Conservation (phyloP, 2,113 vertebrate species). For the Raja brachyura region DNA sequence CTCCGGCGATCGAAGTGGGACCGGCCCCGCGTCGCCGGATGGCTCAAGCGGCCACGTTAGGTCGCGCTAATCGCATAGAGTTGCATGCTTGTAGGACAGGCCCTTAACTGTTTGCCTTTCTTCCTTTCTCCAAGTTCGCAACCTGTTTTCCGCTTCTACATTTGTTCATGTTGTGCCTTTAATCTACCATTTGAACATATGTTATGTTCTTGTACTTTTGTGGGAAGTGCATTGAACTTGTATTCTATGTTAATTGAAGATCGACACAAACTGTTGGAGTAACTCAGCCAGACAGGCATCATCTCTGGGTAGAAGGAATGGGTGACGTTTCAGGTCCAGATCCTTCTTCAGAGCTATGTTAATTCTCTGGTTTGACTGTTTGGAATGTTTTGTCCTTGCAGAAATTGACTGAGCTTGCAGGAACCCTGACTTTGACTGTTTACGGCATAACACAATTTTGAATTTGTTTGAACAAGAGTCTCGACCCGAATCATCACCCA, state of each 20-base stretch:
- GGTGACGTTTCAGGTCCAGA: too few species aligned
- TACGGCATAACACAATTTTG: not conserved
- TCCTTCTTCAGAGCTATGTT: not conserved
- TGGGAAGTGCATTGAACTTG: not conserved
- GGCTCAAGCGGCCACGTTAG: too few species aligned
- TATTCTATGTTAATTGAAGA: not conserved
- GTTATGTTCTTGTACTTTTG: too few species aligned
- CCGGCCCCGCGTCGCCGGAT: too few species aligned
- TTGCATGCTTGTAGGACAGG: too few species aligned
- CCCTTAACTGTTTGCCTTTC: not conserved
- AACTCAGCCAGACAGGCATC: too few species aligned
- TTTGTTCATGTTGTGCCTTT: not conserved
- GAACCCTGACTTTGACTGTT: not conserved
- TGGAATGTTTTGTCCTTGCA: not conserved
- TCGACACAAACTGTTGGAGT: too few species aligned
- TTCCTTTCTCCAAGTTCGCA: not conserved
- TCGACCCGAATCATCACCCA: too few species aligned
- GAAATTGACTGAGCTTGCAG: not conserved
- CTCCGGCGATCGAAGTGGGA: too few species aligned
- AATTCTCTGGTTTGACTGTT: not conserved
- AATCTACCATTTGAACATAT: not conserved
- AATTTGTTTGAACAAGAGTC: too few species aligned
- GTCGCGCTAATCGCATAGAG: too few species aligned
- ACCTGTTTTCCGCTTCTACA: not conserved
- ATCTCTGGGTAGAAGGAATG: too few species aligned